Evolutionary conservation across 92 coral and sea anemone genomes (phyloP).

Genomic region (Bergia sp.): DNA sequence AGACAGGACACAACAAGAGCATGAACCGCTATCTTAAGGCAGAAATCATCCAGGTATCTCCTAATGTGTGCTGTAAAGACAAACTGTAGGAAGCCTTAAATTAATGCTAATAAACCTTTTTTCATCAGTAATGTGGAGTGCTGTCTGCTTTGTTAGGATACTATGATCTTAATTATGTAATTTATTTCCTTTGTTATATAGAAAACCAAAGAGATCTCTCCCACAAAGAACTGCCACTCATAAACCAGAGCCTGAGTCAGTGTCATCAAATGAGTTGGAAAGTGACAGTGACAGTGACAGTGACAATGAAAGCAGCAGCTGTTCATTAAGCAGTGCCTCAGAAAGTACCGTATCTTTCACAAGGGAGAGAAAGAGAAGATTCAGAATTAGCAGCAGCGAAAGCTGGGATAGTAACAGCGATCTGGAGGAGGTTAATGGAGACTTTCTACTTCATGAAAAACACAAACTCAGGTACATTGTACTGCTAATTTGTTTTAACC

Average conservation of each 20-base stretch:
- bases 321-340: slow-evolving; percentile 10
- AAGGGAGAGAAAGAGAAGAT: neutral
- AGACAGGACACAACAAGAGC: too few species aligned
- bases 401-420: neutral
- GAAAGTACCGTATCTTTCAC: slow-evolving; percentile 18
- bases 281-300: neutral
- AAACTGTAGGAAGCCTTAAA: too few species aligned
- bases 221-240: slow-evolving; percentile 29
- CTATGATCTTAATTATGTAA: too few species aligned
- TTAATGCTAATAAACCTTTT: too few species aligned
- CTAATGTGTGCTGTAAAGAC: too few species aligned
- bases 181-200: neutral
- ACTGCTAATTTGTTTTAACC: neutral
- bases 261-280: neutral
- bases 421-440: slow-evolving; percentile 29
- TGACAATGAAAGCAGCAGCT: slow-evolving; percentile 1
- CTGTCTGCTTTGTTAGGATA: too few species aligned
- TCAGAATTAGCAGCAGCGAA: slow-evolving; percentile 9
- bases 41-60: too few species aligned
- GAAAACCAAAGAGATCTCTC: slow-evolving; percentile 20
- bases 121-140: too few species aligned
- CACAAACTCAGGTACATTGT: slow-evolving; percentile 6
- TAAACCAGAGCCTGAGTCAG: neutral
- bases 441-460: slow-evolving; percentile 19
- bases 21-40: too few species aligned